These are phyloP conservation scores for Characodon lateralis DNA, from an alignment of 2,797 vertebrate genomes.

Conservation along the genomic window DNA sequence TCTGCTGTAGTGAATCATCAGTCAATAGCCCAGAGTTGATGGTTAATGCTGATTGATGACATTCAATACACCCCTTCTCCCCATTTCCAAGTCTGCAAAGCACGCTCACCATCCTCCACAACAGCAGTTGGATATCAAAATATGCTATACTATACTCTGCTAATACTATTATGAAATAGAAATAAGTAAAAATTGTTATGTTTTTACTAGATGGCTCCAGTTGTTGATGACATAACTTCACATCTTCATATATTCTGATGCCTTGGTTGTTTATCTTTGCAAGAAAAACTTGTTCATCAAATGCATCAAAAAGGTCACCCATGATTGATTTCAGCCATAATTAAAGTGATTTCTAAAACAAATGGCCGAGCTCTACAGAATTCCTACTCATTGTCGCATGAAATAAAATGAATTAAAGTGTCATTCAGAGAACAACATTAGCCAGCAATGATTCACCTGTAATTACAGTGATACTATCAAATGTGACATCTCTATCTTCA, in stretches of 20 bases:
- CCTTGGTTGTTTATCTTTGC: constrained; percentile 37
- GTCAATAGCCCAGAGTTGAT: constrained; percentile 80
- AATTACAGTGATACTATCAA: constrained; percentile 71
- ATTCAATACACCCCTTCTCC: constrained; percentile 53
- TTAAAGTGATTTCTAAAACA: constrained; percentile 67
- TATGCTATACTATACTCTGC: constrained; percentile 32
- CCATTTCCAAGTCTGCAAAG: constrained; percentile 5
- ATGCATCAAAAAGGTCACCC: constrained; percentile 44
- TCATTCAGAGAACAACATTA: constrained; percentile 56
- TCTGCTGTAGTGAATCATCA: constrained; percentile 76
- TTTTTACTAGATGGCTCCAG: neutral
- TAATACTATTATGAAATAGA: neutral
- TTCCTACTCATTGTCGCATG: constrained; percentile 44
- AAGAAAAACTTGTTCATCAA: constrained; percentile 18
- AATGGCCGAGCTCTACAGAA: constrained; percentile 40
- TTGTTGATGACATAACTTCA: neutral
- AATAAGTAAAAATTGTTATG: neutral
- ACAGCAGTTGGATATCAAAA: constrained; percentile 21
- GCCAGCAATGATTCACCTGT: constrained; percentile 53
- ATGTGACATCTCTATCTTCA: constrained; percentile 72
- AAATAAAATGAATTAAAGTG: constrained; percentile 53
- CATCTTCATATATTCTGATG: constrained; percentile 38
- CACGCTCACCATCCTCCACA: constrained; percentile 11
- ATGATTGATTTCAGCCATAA: constrained; percentile 61
- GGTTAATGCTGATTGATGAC: constrained; percentile 82